Evolutionary conservation across 1,140 invertebrate genomes (phyloP).

Genomic region (Choristoneura fumiferana): DNA sequence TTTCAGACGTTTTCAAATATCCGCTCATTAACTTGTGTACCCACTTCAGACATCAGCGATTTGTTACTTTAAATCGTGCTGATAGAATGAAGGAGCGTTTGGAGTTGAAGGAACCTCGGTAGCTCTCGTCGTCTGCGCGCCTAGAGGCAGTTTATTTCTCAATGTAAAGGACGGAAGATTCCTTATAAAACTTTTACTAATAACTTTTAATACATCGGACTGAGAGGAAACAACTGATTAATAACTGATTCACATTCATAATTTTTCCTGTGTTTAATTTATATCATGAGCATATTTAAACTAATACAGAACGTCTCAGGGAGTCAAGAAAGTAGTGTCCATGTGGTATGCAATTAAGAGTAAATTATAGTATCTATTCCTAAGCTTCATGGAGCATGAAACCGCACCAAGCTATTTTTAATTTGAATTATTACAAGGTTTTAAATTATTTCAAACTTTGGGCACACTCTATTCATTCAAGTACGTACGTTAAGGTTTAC

Average conservation of each 20-base stretch:
- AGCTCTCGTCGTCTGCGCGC: constrained; percentile 45
- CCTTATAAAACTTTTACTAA: constrained; percentile 50
- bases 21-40: constrained; percentile 72
- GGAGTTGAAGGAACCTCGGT: constrained; percentile 46
- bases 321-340: too few relatives aligned
- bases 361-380: too few relatives aligned
- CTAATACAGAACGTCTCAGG: too few relatives aligned
- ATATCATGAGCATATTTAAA: neutral
- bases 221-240: constrained; percentile 39
- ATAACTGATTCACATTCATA: constrained; percentile 24
- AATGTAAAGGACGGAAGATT: constrained; percentile 36
- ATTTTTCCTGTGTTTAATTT: constrained; percentile 21
- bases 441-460: too few relatives aligned
- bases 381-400: too few relatives aligned
- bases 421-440: too few relatives aligned
- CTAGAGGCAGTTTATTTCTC: constrained; percentile 29
- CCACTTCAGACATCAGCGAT: constrained; percentile 71
- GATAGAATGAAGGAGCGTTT: constrained; percentile 62
- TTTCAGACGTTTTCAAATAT: constrained; percentile 69
- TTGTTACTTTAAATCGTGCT: constrained; percentile 67
- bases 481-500: neutral
- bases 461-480: too few relatives aligned
- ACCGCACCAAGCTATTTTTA: too few relatives aligned
- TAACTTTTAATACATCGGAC: constrained; percentile 39
- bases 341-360: too few relatives aligned